Evolutionary conservation across 2,113 vertebrate genomes (phyloP).

Genomic region (Acrocephalus kingi): DNA sequence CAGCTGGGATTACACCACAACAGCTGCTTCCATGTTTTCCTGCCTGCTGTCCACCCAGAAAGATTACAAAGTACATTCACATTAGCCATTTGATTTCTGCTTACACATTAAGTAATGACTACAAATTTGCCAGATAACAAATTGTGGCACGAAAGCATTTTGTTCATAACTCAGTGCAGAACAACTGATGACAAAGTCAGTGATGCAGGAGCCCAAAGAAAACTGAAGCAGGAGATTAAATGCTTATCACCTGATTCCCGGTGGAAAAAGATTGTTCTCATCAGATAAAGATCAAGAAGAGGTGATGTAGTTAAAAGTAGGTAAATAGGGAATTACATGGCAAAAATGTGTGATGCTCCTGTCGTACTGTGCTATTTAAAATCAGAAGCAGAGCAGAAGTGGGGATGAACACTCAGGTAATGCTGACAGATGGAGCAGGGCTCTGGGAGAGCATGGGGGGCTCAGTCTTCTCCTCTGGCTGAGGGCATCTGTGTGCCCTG

Average conservation of each 20-base stretch:
- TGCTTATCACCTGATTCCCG: not conserved
- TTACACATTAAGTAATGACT: not conserved
- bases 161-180: not conserved
- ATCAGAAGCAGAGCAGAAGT: not conserved
- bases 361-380: not conserved
- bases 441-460: not conserved
- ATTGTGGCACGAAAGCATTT: not conserved
- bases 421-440: not conserved
- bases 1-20: not conserved
- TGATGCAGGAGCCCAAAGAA: not conserved
- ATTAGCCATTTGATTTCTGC: not conserved
- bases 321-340: not conserved
- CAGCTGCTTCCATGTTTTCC: not conserved
- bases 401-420: not conserved
- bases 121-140: not conserved
- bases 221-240: not conserved
- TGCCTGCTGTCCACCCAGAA: not conserved
- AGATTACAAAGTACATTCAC: accelerated
- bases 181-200: not conserved
- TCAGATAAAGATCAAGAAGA: slow-evolving; percentile 39
- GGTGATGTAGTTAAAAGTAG: slow-evolving; percentile 38
- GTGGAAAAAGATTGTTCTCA: not conserved
- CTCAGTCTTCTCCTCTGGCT: not conserved
- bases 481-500: not conserved
- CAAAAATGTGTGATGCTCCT: not conserved